Base-by-base conservation (phyloP, 2,113 vertebrate genomes). In the Condylura cristata region DNA sequence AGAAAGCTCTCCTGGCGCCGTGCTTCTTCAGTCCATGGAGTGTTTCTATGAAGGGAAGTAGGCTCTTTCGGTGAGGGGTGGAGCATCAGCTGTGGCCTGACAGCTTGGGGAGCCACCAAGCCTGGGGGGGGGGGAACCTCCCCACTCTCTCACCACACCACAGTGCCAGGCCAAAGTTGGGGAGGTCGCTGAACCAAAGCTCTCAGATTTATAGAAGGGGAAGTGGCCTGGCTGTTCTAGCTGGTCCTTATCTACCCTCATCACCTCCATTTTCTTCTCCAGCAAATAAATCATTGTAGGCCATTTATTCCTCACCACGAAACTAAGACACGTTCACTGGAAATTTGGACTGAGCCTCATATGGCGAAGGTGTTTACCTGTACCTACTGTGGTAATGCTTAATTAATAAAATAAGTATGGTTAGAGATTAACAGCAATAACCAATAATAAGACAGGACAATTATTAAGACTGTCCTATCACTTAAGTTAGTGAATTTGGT, bases 281-380 rank as follows among this genome's bases (percentile, higher is more conserved):
- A 41, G 32, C 34, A 56, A 63, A 60, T 8, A 46, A 37, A 89
- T 7, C 24, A 39, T 22, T 85, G 51, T 51, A 39, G 56, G 28
- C 51, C 34, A 56, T 74, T 96, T 34, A 28, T 58, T 92, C 80
- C 58, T 63, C 11, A 92, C 58, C n/a, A 70, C 48, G 87, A 79
- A 81, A 81, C 20, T 58, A 85, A 89, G 20, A 79, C 26, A 63
- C 6, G 5, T 37, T 74, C 17, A 53, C 70, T 60, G 60, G 79
- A 65, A 34, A 80, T 65, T 89, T 63, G 65, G 44, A 24, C 41
- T 26, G 30, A 66, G 24, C 11, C 32, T 3, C 34, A 48, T 17
- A 39, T 9, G 20, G 48, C 34, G 30, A 24, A 26, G 20, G 24
- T 26, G n/a, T 63, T 51, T 17, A 16, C 48, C 14, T 16, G 48